These are phyloP conservation scores for Scalopus aquaticus DNA, from an alignment of 2,113 vertebrate genomes.

Conservation along the genomic window DNA sequence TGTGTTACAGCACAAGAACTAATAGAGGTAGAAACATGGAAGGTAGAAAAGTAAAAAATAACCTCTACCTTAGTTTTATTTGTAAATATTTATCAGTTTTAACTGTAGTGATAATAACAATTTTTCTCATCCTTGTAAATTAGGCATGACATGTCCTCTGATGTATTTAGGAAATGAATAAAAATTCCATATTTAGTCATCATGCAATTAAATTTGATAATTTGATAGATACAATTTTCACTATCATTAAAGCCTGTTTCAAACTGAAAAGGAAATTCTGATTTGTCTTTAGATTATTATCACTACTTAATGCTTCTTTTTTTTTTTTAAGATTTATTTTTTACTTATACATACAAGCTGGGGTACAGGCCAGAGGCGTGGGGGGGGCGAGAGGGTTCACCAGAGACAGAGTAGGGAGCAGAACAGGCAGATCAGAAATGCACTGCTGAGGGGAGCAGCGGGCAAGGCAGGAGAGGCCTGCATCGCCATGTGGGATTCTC, in stretches of 20 bases:
- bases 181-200: background rate
- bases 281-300: background rate
- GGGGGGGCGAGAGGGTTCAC: no score
- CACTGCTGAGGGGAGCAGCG: no score
- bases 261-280: background rate
- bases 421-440: no score
- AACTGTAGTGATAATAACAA: background rate
- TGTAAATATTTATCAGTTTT: conserved; percentile 16
- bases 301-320: background rate
- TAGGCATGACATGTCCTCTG: background rate
- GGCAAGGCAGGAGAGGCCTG: no score
- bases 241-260: background rate
- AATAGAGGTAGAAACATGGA: background rate
- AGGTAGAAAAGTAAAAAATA: background rate
- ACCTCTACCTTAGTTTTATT: background rate
- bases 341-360: no score
- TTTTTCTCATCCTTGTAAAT: background rate
- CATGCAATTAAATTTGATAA: background rate
- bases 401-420: no score
- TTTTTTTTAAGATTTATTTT: no score
- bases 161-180: background rate
- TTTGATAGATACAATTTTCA: background rate
- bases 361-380: no score
- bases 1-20: background rate
- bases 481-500: no score